These are phyloP conservation scores for Leptinotarsa undecemlineata DNA, from an alignment of 1,140 invertebrate species.

Conservation along the genomic window DNA sequence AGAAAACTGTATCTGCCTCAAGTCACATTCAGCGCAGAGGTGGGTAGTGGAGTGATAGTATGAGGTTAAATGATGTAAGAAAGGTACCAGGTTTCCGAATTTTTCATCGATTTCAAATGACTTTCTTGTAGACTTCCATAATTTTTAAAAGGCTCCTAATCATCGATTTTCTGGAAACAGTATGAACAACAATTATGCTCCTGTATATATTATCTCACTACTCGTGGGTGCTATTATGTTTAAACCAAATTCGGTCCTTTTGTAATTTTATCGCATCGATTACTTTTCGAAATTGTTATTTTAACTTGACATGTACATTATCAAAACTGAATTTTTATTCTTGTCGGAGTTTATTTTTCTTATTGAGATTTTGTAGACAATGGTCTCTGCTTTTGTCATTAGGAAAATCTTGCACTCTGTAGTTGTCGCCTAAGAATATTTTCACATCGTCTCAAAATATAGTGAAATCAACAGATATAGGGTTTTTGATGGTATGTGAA, in stretches of 20 bases:
- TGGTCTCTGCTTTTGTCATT: too few species aligned
- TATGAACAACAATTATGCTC: background rate
- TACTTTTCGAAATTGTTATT: constrained; percentile 17
- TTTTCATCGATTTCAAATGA: constrained; percentile 7
- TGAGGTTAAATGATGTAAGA: constrained; percentile 37
- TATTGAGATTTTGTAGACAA: too few species aligned
- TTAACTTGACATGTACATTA: constrained; percentile 1
- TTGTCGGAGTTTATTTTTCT: too few species aligned
- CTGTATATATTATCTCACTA: too few species aligned
- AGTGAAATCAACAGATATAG: too few species aligned
- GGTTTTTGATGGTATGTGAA: too few species aligned
- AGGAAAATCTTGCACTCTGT: too few species aligned
- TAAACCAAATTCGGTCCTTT: too few species aligned
- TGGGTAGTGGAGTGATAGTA: constrained; percentile 73
- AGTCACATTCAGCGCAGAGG: constrained; percentile 83
- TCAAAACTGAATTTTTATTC: constrained; percentile 38
- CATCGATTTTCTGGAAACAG: background rate
- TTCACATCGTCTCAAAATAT: too few species aligned
- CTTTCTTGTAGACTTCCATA: background rate
- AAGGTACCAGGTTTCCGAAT: background rate
- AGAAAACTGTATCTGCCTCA: constrained; percentile 72
- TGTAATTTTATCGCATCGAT: background rate
- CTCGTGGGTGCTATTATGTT: background rate
- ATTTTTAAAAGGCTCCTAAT: background rate
- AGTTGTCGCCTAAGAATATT: too few species aligned